phyloP scores from a whole-genome alignment of 2,888 invertebrate species.

The Rhingia rostrata region DNA sequence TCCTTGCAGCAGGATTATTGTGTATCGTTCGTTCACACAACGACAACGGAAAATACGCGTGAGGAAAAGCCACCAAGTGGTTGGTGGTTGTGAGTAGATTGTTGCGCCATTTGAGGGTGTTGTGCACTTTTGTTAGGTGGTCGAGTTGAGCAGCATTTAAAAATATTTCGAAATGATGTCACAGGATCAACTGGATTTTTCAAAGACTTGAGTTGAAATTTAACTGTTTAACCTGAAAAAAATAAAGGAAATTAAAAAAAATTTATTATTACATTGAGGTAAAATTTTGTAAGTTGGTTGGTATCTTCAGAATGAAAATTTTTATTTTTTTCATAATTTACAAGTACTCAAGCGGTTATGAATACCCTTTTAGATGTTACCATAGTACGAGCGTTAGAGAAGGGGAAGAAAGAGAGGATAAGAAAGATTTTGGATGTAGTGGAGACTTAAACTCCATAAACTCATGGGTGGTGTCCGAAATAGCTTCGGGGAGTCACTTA shows the following conservation, averaged over 20 bases:
- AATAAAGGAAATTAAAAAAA: slow-evolving; percentile 38
- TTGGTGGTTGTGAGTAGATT: slow-evolving; percentile 23
- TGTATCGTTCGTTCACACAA: slow-evolving; percentile 61
- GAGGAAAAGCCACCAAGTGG: slow-evolving; percentile 49
- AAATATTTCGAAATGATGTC: slow-evolving; percentile 57
- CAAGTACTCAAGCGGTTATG: too few species aligned
- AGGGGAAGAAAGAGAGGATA: too few species aligned
- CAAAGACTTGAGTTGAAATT: background rate
- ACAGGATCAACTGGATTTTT: slow-evolving; percentile 53
- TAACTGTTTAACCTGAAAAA: slow-evolving; percentile 52
- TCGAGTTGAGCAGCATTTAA: slow-evolving; percentile 34
- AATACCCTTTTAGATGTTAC: too few species aligned
- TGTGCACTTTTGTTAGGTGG: slow-evolving; percentile 49
- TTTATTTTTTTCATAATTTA: too few species aligned
- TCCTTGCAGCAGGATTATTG: slow-evolving; percentile 62
- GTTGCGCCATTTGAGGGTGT: slow-evolving; percentile 52
- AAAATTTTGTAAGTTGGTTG: background rate
- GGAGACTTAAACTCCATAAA: too few species aligned
- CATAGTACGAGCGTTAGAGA: too few species aligned
- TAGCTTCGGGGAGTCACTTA: too few species aligned
- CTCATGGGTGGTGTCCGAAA: too few species aligned
- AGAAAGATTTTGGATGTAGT: too few species aligned
- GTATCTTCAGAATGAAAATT: too few species aligned
- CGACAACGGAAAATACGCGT: slow-evolving; percentile 33
- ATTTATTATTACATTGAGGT: slow-evolving; percentile 34